Evolutionary conservation across 1,140 invertebrate genomes (phyloP), one percentile per base, ranked within the genome.

Genomic region (Globodera rostochiensis): DNA sequence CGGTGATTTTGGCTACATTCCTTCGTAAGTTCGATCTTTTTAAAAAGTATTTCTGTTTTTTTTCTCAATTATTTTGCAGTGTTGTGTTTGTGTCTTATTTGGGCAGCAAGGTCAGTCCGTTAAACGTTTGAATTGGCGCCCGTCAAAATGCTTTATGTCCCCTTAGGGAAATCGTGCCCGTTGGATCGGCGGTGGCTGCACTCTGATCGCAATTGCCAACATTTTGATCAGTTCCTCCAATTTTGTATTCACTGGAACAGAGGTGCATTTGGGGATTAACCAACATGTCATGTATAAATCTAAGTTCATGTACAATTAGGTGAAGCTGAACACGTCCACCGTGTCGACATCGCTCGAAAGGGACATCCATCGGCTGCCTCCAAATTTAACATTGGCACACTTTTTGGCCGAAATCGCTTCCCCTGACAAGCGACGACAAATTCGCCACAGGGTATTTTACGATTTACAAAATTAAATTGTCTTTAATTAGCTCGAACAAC

Each of bases 41-140:
- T 45, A 2, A 4, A 6, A 13, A 46, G 6, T 25, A 6, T 73
- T 76, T 13, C 6, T 64, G 57, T 11, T 15, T 4, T 64, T 64
- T 64, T 19, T 15, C 1, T 15, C 15, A 64, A 19, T 6, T 19
- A 46, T n/a, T 46, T 76, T 76, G 50, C 19, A 89, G 87, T 57
- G 89, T 89, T 45, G 80, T 90, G 8, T 90, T 89, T 76, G 82
- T 89, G 19, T 84, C 89, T 13, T 90, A 89, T 75, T 86, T 88
- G 73, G 88, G 88, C 67, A 74, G 50, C 84, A 86, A 82, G 86
- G 87, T 75, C 86, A 84, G n/a, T 49, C 5, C 21, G 21, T 46
- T 79, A 11, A 76, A 21, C 53, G 21, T 21, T 47, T 21, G 21
- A 74, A 74, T 45, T 60, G 45, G 66, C 36, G 5, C 66, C n/a